Evolutionary conservation across 2,797 vertebrate genomes (phyloP).

Genomic region (Denticeps clupeoides): DNA sequence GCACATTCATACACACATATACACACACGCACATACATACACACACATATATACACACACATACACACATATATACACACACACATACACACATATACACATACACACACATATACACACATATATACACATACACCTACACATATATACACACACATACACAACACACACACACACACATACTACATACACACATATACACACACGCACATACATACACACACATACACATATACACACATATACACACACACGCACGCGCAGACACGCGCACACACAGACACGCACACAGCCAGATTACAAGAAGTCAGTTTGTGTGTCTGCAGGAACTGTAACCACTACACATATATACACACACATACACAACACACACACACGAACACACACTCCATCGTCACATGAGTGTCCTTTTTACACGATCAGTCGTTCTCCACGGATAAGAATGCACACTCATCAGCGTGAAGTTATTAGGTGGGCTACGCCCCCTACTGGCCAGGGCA

Average conservation of each 20-base stretch:
- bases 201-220: not conserved
- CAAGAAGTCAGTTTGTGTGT: too few species aligned
- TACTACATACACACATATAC: not conserved
- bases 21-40: not conserved
- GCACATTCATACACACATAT: not conserved
- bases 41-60: not conserved
- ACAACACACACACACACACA: not conserved
- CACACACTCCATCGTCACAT: too few species aligned
- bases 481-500: too few species aligned
- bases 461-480: too few species aligned
- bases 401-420: not conserved
- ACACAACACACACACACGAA: too few species aligned
- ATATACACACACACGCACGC: not conserved
- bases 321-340: not conserved
- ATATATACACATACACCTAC: not conserved
- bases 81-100: not conserved
- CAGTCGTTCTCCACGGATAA: too few species aligned
- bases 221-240: not conserved
- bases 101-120: not conserved
- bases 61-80: not conserved
- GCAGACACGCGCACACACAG: not conserved
- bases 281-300: too few species aligned
- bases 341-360: not conserved
- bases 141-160: too few species aligned
- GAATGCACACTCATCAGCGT: too few species aligned